Percentiles rank a stretch among this genome's conserved stretches.
phyloP scores from a whole-genome alignment of 2,888 invertebrate genomes.

The Lasioglossum leucozonium region DNA sequence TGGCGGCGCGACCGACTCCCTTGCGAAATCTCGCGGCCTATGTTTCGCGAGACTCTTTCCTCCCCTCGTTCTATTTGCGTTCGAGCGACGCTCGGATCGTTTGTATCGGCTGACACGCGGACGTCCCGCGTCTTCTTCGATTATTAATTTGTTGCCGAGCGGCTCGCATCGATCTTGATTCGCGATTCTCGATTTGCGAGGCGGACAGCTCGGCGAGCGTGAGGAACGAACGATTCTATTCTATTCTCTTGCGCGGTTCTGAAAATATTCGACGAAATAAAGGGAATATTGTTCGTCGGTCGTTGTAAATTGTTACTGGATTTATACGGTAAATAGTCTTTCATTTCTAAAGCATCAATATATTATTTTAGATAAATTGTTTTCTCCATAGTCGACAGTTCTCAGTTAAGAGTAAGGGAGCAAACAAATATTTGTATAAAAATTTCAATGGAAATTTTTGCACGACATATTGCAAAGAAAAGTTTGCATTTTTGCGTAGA shows the following conservation, averaged over 20 bases:
- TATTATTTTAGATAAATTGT: too few species aligned
- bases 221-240: not conserved
- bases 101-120: not conserved
- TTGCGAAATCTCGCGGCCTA: not conserved
- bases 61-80: not conserved
- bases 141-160: constrained; percentile 6
- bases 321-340: too few species aligned
- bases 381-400: too few species aligned
- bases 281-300: too few species aligned
- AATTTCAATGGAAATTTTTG: not conserved
- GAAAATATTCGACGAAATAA: too few species aligned
- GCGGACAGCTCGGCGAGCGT: not conserved
- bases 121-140: constrained; percentile 3
- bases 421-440: too few species aligned
- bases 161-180: not conserved
- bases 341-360: too few species aligned
- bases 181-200: not conserved
- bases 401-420: too few species aligned
- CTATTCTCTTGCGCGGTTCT: not conserved
- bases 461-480: not conserved
- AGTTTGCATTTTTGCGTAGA: not conserved
- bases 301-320: too few species aligned
- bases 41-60: not conserved
- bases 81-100: not conserved
- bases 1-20: constrained; percentile 1